Conservation (phyloP, 2,888 invertebrate genomes). For the Pristionchus japonicus region DNA sequence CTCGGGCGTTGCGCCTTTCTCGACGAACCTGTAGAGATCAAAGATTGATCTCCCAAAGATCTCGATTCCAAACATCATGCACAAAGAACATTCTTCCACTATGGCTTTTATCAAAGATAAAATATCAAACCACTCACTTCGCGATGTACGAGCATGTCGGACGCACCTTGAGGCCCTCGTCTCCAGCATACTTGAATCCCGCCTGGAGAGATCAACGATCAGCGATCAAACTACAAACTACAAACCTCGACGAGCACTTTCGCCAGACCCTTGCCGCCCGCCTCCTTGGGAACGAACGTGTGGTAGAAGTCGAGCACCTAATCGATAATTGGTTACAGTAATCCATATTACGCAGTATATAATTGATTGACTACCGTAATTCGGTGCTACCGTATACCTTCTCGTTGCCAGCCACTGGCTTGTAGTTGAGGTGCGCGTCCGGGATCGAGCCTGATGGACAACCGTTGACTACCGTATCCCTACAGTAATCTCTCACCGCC, state of each 20-base stretch:
- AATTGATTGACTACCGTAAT: too few species aligned
- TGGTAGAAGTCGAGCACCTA: constrained; percentile 75
- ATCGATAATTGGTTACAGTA: background rate
- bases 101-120: background rate
- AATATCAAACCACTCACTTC: constrained; percentile 21
- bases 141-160: constrained; percentile 84
- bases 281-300: constrained; percentile 75
- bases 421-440: constrained; percentile 37
- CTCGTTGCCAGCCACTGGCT: constrained; percentile 34
- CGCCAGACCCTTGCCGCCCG: constrained; percentile 76
- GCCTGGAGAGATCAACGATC: constrained; percentile 78
- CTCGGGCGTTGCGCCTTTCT: constrained; percentile 37
- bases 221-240: background rate
- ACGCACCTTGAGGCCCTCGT: constrained; percentile 81
- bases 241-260: constrained; percentile 73
- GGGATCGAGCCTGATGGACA: too few species aligned
- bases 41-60: constrained; percentile 35
- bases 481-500: constrained; percentile 26
- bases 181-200: constrained; percentile 83
- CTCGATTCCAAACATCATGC: too few species aligned
- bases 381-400: constrained; percentile 33
- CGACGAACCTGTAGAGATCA: constrained; percentile 14
- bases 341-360: too few species aligned
- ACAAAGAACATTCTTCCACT: constrained; percentile 45
- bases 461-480: too few species aligned